Conservation (phyloP, 2,888 invertebrate species). For the Zhuqinia jingwanae region DNA sequence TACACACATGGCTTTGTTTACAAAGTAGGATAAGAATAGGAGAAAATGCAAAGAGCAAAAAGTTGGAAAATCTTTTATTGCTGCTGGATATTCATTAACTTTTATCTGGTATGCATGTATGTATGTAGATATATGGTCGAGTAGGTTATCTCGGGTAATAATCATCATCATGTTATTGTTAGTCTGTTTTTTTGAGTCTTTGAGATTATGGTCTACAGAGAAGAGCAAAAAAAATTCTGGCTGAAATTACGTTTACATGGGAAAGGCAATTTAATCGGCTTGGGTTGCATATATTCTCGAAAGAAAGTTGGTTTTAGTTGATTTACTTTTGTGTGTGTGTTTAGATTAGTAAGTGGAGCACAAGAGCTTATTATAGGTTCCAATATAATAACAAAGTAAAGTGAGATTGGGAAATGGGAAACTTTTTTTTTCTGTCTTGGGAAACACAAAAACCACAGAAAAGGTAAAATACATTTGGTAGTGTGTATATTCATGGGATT, state of each 20-base stretch:
- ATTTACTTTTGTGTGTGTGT: slow-evolving; percentile 6
- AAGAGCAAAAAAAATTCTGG: not conserved
- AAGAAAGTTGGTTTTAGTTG: not conserved
- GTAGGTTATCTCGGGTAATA: not conserved
- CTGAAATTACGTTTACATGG: slow-evolving; percentile 48
- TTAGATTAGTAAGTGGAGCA: slow-evolving; percentile 15
- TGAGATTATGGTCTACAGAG: no score
- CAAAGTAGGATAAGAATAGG: slow-evolving; percentile 19
- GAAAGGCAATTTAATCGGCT: slow-evolving; percentile 50
- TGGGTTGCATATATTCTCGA: no score
- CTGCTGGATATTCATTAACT: slow-evolving; percentile 58
- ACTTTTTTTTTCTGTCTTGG: slow-evolving; percentile 18
- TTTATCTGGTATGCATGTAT: slow-evolving; percentile 33
- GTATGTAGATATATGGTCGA: not conserved
- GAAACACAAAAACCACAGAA: slow-evolving; percentile 16
- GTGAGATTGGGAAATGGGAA: slow-evolving; percentile 13
- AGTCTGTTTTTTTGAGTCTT: not conserved
- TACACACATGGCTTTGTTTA: not conserved
- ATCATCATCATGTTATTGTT: not conserved
- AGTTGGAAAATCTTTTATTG: slow-evolving; percentile 41
- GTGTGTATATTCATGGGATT: no score
- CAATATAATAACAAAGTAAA: not conserved
- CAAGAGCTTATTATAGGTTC: not conserved
- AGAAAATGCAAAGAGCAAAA: slow-evolving; percentile 31
- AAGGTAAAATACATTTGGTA: not conserved